These are phyloP conservation scores for Turritopsis dohrnii DNA, from an alignment of 30 jellyfish, hydroid and myxozoan genomes.

Conservation along the genomic window DNA sequence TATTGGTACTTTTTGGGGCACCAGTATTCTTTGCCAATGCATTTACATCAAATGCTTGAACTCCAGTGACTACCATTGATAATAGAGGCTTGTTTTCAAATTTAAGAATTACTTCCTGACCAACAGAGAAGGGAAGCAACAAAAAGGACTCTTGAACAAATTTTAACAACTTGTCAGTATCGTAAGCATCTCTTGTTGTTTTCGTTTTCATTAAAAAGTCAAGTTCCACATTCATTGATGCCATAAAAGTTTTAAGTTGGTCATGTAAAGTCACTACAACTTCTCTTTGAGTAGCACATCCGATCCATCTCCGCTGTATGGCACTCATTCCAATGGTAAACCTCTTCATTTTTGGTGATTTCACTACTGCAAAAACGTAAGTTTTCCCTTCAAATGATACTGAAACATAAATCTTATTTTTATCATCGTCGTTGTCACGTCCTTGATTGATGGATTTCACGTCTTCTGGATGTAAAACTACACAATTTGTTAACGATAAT, in stretches of 20 bases:
- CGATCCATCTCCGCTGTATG: conserved; percentile 46
- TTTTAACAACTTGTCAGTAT: conserved; percentile 81
- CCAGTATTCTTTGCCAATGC: not conserved
- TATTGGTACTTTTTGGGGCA: not conserved
- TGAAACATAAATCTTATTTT: conserved; percentile 5
- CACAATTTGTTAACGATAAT: conserved; percentile 66
- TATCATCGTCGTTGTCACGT: not conserved
- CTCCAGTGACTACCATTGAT: not conserved
- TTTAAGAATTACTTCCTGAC: conserved; percentile 32
- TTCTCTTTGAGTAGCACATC: conserved; percentile 16
- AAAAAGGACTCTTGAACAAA: conserved; percentile 53
- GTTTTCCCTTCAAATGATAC: conserved; percentile 26
- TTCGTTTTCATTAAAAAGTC: conserved; percentile 68
- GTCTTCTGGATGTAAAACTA: conserved; percentile 44
- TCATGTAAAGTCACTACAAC: conserved; percentile 4
- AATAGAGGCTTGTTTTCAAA: conserved; percentile 13
- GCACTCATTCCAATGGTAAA: conserved; percentile 71
- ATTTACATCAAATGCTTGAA: not conserved
- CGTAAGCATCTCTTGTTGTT: conserved; percentile 65
- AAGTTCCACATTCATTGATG: conserved; percentile 56
- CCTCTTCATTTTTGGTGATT: conserved; percentile 26
- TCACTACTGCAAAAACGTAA: conserved; percentile 52
- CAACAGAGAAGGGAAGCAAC: conserved; percentile 56
- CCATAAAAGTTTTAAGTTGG: not conserved
- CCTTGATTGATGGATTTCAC: conserved; percentile 23